Conservation (phyloP, 2,888 invertebrate species). For the Nezara viridula region DNA sequence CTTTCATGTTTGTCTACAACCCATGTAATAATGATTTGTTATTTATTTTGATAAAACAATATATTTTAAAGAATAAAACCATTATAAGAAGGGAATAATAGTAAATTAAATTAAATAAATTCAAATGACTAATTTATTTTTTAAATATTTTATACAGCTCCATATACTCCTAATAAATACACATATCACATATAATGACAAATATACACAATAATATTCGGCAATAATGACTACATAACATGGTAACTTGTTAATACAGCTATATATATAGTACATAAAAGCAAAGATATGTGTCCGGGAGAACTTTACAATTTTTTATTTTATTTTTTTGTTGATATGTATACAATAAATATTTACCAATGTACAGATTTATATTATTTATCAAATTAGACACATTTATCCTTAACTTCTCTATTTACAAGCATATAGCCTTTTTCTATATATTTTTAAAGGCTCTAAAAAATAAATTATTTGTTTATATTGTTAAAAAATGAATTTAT, state of each 20-base stretch:
- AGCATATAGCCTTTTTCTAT: constrained; percentile 53
- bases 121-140: constrained; percentile 42
- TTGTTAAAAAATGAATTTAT: constrained; percentile 51
- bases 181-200: constrained; percentile 64
- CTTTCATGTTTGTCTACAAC: no score
- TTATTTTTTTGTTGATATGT: constrained; percentile 43
- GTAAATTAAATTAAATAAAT: neutral
- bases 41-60: no score
- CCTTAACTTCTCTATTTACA: constrained; percentile 58
- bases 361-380: constrained; percentile 51
- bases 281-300: constrained; percentile 58
- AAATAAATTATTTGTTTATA: constrained; percentile 54
- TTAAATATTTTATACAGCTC: constrained; percentile 46
- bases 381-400: constrained; percentile 58
- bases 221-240: constrained; percentile 63
- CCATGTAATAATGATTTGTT: no score
- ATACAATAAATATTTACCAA: constrained; percentile 57
- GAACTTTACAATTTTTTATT: constrained; percentile 44
- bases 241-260: constrained; percentile 59
- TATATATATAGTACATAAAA: constrained; percentile 53
- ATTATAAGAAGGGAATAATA: neutral
- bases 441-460: constrained; percentile 37
- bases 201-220: constrained; percentile 65
- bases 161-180: constrained; percentile 59
- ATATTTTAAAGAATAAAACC: no score